Base-by-base conservation (phyloP, 2,113 vertebrate genomes). In the Cololabis saira region DNA sequence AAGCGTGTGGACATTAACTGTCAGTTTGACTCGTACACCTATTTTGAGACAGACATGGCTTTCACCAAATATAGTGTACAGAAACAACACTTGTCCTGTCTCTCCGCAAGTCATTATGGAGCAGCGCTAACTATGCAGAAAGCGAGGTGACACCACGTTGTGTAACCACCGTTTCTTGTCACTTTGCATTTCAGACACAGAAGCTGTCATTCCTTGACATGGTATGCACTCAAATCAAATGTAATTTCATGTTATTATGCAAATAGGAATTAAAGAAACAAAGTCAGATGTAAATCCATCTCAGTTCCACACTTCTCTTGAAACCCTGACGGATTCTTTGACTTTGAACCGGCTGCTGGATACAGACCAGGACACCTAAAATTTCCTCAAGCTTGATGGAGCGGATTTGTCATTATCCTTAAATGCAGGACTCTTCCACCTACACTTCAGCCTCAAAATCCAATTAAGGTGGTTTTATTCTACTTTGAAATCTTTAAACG, bases 391-490 rank as follows among this genome's bases (percentile, higher is more conserved):
- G 59, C 71, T 85, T 74, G 61, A 80, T 86, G 83, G 90, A 57
- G 79, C 17, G 14, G 78, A 90, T 91, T 87, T 81, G 79, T 90
- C 70, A 87, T 90, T 89, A 91, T 92, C 85, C 79, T 73, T 92
- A 92, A 92, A 85, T 89, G 89, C 84, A 90, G 90, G 82, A 86
- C 71, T 78, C 57, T 45, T 14, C 84, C 85, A 86, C 78, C 89
- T 67, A 78, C 67, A 85, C 80, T 89, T 90, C 86, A 75, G 72
- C 17, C 19, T 79, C 40, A 47, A 82, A 89, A 91, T 81, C 74
- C 63, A 75, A 87, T 88, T 85, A 73, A 70, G 48, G 44, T 54
- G 44, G 55, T 80, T 91, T 89, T 71, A 80, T 88, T 85, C 84
- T 65, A 43, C 89, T 86, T 76, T 81, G 64, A 90, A 87, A 88